A percentile compares a stretch with the other conserved stretches of the same genome.
Conservation (phyloP, 1,140 invertebrate species). For the Macrotrachela quadricornifera region DNA sequence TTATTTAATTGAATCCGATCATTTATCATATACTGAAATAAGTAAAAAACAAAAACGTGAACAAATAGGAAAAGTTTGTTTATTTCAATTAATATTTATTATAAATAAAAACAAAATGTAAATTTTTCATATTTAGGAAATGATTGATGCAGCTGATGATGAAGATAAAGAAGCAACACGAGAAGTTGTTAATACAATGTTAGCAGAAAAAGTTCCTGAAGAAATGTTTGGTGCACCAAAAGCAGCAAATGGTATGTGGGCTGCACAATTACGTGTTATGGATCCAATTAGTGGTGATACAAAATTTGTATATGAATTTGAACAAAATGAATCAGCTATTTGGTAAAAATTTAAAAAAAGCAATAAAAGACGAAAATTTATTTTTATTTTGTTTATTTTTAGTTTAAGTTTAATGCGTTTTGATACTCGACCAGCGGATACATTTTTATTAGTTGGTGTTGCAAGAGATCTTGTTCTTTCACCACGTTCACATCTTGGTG, state of each 20-base stretch:
- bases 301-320: conserved; percentile 62
- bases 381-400: conserved; percentile 16
- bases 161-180: conserved; percentile 79
- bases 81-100: conserved; percentile 55
- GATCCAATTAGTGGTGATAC: conserved; percentile 66
- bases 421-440: conserved; percentile 43
- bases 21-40: conserved; percentile 91
- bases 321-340: conserved; percentile 87
- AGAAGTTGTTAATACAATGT: conserved; percentile 86
- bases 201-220: conserved; percentile 78
- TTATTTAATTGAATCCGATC: conserved; percentile 76
- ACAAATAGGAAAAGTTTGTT: conserved; percentile 42
- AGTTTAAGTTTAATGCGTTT: conserved; percentile 52
- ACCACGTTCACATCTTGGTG: conserved; percentile 52
- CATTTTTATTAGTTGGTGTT: conserved; percentile 60
- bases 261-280: conserved; percentile 70
- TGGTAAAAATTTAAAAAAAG: conserved; percentile 35
- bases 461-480: conserved; percentile 71
- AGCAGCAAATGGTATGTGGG: conserved; percentile 86
- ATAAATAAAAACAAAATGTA: conserved; percentile 42
- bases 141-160: conserved; percentile 74
- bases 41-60: conserved; percentile 72
- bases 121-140: background rate
- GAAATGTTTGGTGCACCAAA: conserved; percentile 79
- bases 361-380: background rate